These are phyloP conservation scores for Limosa lapponica DNA, from an alignment of 2,797 vertebrate genomes.

Conservation along the genomic window DNA sequence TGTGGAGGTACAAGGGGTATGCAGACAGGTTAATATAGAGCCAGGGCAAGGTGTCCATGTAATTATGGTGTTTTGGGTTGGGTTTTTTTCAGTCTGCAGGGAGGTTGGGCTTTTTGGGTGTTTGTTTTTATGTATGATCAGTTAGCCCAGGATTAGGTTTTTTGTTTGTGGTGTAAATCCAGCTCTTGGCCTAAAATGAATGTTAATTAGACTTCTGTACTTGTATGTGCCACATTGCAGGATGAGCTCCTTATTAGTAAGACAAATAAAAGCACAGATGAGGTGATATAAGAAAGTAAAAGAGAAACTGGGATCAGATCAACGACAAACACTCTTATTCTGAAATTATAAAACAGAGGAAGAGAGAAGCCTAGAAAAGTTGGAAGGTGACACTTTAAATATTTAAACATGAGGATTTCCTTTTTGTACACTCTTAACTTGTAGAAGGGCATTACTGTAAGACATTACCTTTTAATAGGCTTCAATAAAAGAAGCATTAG, in stretches of 20 bases:
- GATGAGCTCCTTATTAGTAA: neutral
- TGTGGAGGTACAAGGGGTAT: neutral
- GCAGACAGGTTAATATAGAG: neutral
- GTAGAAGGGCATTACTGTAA: neutral
- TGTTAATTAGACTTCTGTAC: neutral
- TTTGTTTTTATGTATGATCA: neutral
- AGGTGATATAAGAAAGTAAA: neutral
- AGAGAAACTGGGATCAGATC: neutral
- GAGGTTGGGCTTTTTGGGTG: neutral
- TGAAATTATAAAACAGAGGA: neutral
- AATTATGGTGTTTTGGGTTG: neutral
- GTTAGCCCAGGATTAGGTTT: neutral
- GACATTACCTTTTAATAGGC: neutral
- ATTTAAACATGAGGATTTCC: neutral
- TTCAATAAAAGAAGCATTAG: neutral
- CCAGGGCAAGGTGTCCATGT: neutral
- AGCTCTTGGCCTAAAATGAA: neutral
- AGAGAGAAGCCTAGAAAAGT: neutral
- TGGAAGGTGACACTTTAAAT: neutral
- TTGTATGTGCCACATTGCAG: neutral
- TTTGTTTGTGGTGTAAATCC: slow-evolving; percentile 5
- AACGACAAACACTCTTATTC: neutral
- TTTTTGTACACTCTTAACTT: neutral
- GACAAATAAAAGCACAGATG: neutral
- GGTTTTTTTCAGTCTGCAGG: neutral